Evolutionary conservation across 2,888 invertebrate species (phyloP).

Genomic region (Xestia sexstrigata): DNA sequence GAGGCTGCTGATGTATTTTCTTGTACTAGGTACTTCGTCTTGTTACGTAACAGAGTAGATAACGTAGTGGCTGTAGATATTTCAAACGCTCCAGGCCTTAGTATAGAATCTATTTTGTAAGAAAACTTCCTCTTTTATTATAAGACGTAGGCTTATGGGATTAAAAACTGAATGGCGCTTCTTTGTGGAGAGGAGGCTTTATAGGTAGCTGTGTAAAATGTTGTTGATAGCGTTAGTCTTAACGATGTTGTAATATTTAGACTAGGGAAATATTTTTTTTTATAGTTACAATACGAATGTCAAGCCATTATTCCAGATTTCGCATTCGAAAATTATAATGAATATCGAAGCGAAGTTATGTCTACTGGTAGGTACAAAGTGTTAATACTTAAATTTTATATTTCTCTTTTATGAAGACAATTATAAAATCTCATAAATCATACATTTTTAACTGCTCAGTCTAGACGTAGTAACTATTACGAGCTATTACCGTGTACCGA

Average conservation of each 20-base stretch:
- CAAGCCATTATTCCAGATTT: not conserved
- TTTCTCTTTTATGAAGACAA: not conserved
- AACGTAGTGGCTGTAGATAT: slow-evolving; percentile 19
- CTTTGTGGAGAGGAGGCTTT: slow-evolving; percentile 27
- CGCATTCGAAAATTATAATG: not conserved
- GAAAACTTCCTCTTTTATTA: slow-evolving; percentile 34
- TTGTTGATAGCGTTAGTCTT: slow-evolving; percentile 7
- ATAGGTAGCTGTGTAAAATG: not conserved
- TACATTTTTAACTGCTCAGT: slow-evolving; percentile 31
- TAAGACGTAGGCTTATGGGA: slow-evolving; percentile 47
- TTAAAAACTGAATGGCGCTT: slow-evolving; percentile 38
- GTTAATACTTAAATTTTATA: not conserved
- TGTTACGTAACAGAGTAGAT: slow-evolving; percentile 43
- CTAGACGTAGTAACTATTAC: slow-evolving; percentile 54
- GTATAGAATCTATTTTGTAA: slow-evolving; percentile 45
- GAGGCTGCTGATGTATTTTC: slow-evolving; percentile 16
- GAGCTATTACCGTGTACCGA: slow-evolving; percentile 26
- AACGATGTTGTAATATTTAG: slow-evolving; percentile 6
- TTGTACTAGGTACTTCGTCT: slow-evolving; percentile 30
- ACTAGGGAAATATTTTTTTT: not conserved
- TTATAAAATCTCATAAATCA: slow-evolving; percentile 21
- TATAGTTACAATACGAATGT: not conserved
- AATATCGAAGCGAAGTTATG: not conserved
- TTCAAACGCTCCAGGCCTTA: slow-evolving; percentile 23
- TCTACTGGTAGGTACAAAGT: not conserved